A percentile compares a stretch with the other conserved stretches of the same genome.
These are phyloP conservation scores for Noctua fimbriata DNA, from an alignment of 2,888 invertebrate species.

Conservation along the genomic window DNA sequence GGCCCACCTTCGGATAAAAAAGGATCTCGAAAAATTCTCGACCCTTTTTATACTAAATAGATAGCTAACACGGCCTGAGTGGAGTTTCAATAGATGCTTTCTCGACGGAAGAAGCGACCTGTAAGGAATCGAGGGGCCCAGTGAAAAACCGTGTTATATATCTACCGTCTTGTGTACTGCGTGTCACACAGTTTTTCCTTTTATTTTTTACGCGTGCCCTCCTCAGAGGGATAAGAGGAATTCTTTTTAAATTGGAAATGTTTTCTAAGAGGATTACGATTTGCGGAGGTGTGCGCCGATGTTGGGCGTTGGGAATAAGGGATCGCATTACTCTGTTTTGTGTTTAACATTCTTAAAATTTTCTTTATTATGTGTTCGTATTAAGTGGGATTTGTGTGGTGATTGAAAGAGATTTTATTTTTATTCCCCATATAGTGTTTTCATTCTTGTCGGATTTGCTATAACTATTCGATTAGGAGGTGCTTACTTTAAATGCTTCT, in stretches of 20 bases:
- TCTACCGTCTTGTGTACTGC: conserved; percentile 75
- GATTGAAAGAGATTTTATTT: conserved; percentile 58
- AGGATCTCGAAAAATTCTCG: conserved; percentile 88
- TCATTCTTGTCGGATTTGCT: conserved; percentile 25
- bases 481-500: conserved; percentile 20
- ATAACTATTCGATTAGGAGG: conserved; percentile 6
- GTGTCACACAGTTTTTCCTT: conserved; percentile 88
- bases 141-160: conserved; percentile 81
- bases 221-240: conserved; percentile 88
- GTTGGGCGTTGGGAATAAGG: conserved; percentile 83
- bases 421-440: conserved; percentile 31
- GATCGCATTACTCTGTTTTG: conserved; percentile 82
- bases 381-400: conserved; percentile 70
- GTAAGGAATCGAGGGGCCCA: conserved; percentile 87
- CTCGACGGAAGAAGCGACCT: conserved; percentile 89
- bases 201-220: conserved; percentile 90
- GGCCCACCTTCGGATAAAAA: conserved; percentile 87
- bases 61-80: conserved; percentile 90
- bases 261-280: conserved; percentile 91
- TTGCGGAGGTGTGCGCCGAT: conserved; percentile 87
- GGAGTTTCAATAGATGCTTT: conserved; percentile 91
- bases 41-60: conserved; percentile 91
- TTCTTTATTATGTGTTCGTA: conserved; percentile 69
- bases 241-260: conserved; percentile 91
- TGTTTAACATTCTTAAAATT: conserved; percentile 80